phyloP scores from a whole-genome alignment of 2,113 vertebrate species.

The Amblyornis subalaris region DNA sequence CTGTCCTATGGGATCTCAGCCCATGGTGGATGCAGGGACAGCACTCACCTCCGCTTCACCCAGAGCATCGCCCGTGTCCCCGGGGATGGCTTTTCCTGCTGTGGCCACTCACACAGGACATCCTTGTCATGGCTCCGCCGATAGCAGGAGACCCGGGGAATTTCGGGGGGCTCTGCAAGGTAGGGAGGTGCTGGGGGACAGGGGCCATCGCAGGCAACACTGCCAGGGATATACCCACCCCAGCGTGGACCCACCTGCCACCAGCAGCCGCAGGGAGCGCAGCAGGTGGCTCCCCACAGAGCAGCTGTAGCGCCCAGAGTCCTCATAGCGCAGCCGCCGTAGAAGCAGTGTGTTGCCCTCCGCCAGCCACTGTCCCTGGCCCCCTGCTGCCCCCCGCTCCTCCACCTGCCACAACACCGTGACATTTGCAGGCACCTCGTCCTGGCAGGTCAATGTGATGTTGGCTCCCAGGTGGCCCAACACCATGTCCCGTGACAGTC shows the following conservation, averaged over 20 bases:
- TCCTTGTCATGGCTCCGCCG: constrained; percentile 43
- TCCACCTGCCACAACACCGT: constrained; percentile 22
- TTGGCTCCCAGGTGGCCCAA: constrained; percentile 13
- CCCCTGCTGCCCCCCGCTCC: neutral
- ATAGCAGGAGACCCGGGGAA: constrained; percentile 52
- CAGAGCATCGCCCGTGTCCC: constrained; percentile 26
- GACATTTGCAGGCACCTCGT: neutral
- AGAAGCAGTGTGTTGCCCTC: neutral
- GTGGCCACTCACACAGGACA: constrained; percentile 66
- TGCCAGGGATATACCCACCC: neutral
- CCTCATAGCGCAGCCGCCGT: neutral
- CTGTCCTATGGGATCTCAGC: neutral
- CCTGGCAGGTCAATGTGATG: constrained; percentile 42
- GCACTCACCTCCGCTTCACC: constrained; percentile 50
- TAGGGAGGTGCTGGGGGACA: neutral
- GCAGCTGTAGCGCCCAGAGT: constrained; percentile 64
- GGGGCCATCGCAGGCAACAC: fast-evolving
- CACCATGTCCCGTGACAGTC: fast-evolving
- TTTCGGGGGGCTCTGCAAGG: constrained; percentile 57
- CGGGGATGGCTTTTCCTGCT: neutral
- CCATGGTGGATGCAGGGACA: too few relatives aligned
- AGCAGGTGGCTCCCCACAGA: neutral
- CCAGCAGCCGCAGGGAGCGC: constrained; percentile 41
- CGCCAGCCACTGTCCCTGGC: fast-evolving
- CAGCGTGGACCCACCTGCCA: constrained; percentile 58